phyloP scores from a whole-genome alignment of 2,888 invertebrate species.

The Cyrtodaria siliqua region DNA sequence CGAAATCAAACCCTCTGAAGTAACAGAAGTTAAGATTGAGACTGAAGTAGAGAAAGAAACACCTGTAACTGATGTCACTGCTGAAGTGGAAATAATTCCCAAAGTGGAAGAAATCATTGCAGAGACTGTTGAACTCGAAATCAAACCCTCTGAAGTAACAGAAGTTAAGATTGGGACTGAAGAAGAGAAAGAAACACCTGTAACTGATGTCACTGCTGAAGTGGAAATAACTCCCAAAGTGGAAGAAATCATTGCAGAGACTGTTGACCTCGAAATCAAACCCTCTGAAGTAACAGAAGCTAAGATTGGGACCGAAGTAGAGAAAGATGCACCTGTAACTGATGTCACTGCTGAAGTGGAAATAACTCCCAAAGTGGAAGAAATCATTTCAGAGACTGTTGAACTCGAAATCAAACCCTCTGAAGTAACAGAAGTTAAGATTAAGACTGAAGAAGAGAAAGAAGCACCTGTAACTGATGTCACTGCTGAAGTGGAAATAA shows the following conservation, averaged over 20 bases:
- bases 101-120: slow-evolving; percentile 19
- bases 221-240: slow-evolving; percentile 14
- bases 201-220: slow-evolving; percentile 14
- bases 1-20: slow-evolving; percentile 27
- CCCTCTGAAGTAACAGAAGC: slow-evolving; percentile 27
- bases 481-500: slow-evolving; percentile 2
- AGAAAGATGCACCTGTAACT: slow-evolving; percentile 1
- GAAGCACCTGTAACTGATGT: slow-evolving; percentile 12
- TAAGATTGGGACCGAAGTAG: slow-evolving; percentile 8
- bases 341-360: slow-evolving; percentile 27
- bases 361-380: slow-evolving; percentile 20
- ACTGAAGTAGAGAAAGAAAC: slow-evolving; percentile 12
- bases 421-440: slow-evolving; percentile 21
- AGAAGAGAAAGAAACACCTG: slow-evolving; percentile 19
- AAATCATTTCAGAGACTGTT: slow-evolving; percentile 26
- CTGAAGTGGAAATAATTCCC: slow-evolving; percentile 17
- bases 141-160: slow-evolving; percentile 22
- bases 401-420: slow-evolving; percentile 33
- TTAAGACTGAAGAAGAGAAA: slow-evolving; percentile 11
- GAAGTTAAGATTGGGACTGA: slow-evolving; percentile 26
- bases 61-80: slow-evolving; percentile 10
- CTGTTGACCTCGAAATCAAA: slow-evolving; percentile 14
- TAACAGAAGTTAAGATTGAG: slow-evolving; percentile 23
- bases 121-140: slow-evolving; percentile 33
- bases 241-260: slow-evolving; percentile 20